These are phyloP conservation scores for Drosophila trapezifrons DNA, from an alignment of 1,140 invertebrate genomes.

Conservation along the genomic window DNA sequence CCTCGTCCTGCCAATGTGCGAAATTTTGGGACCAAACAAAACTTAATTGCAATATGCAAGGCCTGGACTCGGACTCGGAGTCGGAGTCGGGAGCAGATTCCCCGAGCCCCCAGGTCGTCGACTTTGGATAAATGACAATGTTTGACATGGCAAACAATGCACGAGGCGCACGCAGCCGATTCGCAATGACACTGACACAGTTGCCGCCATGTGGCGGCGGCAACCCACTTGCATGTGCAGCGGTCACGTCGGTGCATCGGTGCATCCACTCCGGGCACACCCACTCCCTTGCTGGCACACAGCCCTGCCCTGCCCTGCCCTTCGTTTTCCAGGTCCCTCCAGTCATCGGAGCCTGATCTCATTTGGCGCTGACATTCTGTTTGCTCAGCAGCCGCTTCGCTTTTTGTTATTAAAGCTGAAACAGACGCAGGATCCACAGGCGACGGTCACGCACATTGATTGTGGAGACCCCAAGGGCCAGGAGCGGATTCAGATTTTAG, in stretches of 20 bases:
- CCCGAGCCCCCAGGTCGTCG: slow-evolving; percentile 14
- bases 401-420: slow-evolving; percentile 68
- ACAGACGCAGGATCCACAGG: slow-evolving; percentile 50
- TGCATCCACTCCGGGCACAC: neutral
- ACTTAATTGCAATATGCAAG: slow-evolving; percentile 78
- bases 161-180: slow-evolving; percentile 41
- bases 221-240: slow-evolving; percentile 55
- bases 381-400: slow-evolving; percentile 51
- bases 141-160: slow-evolving; percentile 78
- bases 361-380: slow-evolving; percentile 68
- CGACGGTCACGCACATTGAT: slow-evolving; percentile 60
- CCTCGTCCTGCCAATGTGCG: slow-evolving; percentile 16
- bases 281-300: neutral
- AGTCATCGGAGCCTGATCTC: slow-evolving; percentile 62
- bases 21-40: slow-evolving; percentile 63
- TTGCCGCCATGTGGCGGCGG: slow-evolving; percentile 34
- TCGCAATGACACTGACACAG: slow-evolving; percentile 75
- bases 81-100: neutral
- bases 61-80: slow-evolving; percentile 26
- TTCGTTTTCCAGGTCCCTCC: slow-evolving; percentile 14
- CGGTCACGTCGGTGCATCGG: slow-evolving; percentile 36
- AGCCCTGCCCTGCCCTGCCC: neutral
- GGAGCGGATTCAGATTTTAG: neutral
- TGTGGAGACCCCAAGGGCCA: slow-evolving; percentile 8
- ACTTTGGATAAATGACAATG: slow-evolving; percentile 77